phyloP scores from a whole-genome alignment of 35 echinoderm and acorn worm genomes.

The Acanthaster planci region DNA sequence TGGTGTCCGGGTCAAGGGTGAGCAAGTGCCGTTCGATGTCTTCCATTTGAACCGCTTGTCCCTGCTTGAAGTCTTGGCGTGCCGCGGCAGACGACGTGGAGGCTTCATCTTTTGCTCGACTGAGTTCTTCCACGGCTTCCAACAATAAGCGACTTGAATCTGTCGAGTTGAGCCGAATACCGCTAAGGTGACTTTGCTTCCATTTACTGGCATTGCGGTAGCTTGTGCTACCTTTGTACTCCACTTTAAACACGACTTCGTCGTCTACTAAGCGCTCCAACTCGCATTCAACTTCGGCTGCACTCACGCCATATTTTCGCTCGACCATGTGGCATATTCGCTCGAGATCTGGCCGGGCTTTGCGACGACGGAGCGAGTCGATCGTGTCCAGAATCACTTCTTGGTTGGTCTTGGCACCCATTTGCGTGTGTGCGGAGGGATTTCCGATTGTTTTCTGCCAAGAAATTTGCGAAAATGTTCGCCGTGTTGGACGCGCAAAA shows the following conservation, averaged over 20 bases:
- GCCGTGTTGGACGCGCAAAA: not conserved
- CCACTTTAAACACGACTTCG: conserved; percentile 95
- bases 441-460: conserved; percentile 6
- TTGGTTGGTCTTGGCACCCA: conserved; percentile 80
- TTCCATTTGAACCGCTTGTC: conserved; percentile 43
- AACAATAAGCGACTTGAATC: conserved; percentile 71
- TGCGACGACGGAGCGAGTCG: conserved; percentile 86
- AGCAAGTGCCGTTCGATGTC: conserved; percentile 87
- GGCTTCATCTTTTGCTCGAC: not conserved
- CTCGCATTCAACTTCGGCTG: conserved; percentile 73
- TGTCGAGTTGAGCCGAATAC: conserved; percentile 82
- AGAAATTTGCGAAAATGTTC: conserved; percentile 24
- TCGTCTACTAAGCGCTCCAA: conserved; percentile 90
- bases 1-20: conserved; percentile 66
- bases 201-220: conserved; percentile 98
- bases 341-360: conserved; percentile 97
- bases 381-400: conserved; percentile 81
- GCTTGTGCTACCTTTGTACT: conserved; percentile 96
- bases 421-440: conserved; percentile 15
- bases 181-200: conserved; percentile 89
- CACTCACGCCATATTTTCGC: conserved; percentile 80
- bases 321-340: conserved; percentile 99
- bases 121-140: conserved; percentile 63
- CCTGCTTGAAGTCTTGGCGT: conserved; percentile 16
- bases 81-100: not conserved